Conservation (phyloP, 2,888 invertebrate species). For the Andricus curvator region DNA sequence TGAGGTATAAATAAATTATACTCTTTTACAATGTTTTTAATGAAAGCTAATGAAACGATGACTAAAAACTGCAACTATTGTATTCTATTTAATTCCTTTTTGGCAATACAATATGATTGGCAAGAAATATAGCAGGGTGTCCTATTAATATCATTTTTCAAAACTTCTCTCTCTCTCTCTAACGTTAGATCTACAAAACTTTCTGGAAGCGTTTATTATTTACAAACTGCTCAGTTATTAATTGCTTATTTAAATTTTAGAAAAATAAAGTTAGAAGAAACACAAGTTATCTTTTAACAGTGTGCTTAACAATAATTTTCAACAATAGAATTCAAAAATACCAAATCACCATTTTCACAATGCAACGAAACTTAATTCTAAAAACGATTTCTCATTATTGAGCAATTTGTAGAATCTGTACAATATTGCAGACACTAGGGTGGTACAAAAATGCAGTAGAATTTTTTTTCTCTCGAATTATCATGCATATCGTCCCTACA, state of each 20-base stretch:
- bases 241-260: not conserved
- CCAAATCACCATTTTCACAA: not conserved
- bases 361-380: conserved; percentile 2
- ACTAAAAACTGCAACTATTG: conserved; percentile 27
- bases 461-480: too few species aligned
- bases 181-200: conserved; percentile 25
- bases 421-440: conserved; percentile 10
- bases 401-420: conserved; percentile 27
- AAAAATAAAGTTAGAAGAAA: not conserved
- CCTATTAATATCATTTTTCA: not conserved
- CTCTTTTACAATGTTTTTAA: conserved; percentile 22
- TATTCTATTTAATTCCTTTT: conserved; percentile 26
- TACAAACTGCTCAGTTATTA: conserved; percentile 37
- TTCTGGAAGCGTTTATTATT: conserved; percentile 8
- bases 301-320: conserved; percentile 8
- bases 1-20: conserved; percentile 35
- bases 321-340: not conserved
- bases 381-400: conserved; percentile 9
- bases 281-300: not conserved
- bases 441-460: too few species aligned
- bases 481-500: too few species aligned
- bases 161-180: not conserved
- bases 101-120: conserved; percentile 9
- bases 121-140: conserved; percentile 31
- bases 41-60: conserved; percentile 32